Evolutionary conservation across 1,140 invertebrate genomes (phyloP).

Genomic region (Bombus terrestris): DNA sequence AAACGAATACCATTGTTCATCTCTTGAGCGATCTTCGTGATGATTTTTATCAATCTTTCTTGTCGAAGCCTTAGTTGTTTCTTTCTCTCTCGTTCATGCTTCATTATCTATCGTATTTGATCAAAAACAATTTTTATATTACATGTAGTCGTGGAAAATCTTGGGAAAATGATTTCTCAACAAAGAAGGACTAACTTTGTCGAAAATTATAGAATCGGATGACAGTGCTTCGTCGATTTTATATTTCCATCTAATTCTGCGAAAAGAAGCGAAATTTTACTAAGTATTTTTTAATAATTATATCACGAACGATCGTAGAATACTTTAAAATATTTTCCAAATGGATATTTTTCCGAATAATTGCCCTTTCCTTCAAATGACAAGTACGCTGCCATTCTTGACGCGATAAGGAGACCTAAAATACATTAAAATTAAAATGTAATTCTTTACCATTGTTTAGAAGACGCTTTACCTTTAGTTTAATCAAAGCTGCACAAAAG

Average conservation of each 20-base stretch:
- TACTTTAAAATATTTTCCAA: slow-evolving; percentile 3
- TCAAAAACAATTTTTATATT: not conserved
- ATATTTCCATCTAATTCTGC: slow-evolving; percentile 6
- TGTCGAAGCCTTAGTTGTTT: not conserved
- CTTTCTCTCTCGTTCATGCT: not conserved
- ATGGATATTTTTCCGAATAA: not conserved
- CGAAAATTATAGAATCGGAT: not conserved
- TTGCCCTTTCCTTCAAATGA: slow-evolving; percentile 14
- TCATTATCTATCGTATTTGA: slow-evolving; percentile 10
- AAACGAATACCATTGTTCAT: slow-evolving; percentile 7
- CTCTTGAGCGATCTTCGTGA: slow-evolving; percentile 15
- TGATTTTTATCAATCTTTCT: slow-evolving; percentile 6
- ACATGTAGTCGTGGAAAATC: not conserved
- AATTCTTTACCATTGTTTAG: not conserved
- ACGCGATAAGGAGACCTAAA: not conserved
- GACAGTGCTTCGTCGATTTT: not conserved
- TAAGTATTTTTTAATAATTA: not conserved
- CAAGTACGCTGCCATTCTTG: slow-evolving; percentile 17
- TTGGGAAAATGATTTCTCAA: not conserved
- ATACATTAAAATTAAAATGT: not conserved
- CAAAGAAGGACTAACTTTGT: slow-evolving; percentile 11
- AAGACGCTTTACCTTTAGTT: slow-evolving; percentile 2
- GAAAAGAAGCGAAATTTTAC: not conserved
- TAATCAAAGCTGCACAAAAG: not conserved
- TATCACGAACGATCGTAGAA: not conserved